These are phyloP conservation scores for Mongoloraphidia duomilia DNA, from an alignment of 2,888 invertebrate genomes.

Conservation along the genomic window DNA sequence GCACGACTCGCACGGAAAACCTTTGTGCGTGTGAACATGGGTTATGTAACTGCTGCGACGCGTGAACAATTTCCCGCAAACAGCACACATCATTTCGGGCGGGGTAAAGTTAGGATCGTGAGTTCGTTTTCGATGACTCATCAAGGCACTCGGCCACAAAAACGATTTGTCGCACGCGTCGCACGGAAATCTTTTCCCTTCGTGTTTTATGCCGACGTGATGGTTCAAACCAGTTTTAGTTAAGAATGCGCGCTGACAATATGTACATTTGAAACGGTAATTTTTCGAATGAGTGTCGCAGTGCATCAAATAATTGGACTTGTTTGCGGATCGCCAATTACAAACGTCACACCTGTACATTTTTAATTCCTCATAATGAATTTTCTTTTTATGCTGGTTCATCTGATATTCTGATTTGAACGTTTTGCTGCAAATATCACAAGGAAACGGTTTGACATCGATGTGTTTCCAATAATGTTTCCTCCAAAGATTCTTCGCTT, in stretches of 20 bases:
- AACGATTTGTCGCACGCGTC: slow-evolving; percentile 29
- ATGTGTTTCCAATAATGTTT: not conserved
- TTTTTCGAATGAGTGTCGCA: slow-evolving; percentile 19
- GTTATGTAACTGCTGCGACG: not conserved
- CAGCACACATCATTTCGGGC: slow-evolving; percentile 6
- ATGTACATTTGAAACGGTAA: slow-evolving; percentile 15
- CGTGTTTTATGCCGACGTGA: slow-evolving; percentile 2
- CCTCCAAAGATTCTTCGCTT: slow-evolving; percentile 13
- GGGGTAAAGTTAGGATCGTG: slow-evolving; percentile 11
- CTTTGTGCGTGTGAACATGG: slow-evolving; percentile 1
- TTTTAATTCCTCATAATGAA: slow-evolving; percentile 26
- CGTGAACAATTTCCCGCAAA: slow-evolving; percentile 8
- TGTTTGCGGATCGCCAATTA: slow-evolving; percentile 20
- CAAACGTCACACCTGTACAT: slow-evolving; percentile 27
- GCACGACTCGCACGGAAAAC: slow-evolving; percentile 12
- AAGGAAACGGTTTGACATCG: not conserved
- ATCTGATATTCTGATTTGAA: not conserved
- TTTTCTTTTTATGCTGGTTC: slow-evolving; percentile 20
- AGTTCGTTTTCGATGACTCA: slow-evolving; percentile 18
- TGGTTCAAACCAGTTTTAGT: slow-evolving; percentile 4
- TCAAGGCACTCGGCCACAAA: slow-evolving; percentile 30
- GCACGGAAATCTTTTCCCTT: slow-evolving; percentile 10
- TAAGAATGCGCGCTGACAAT: slow-evolving; percentile 17
- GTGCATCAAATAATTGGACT: slow-evolving; percentile 18
- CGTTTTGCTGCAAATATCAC: slow-evolving; percentile 11